These are phyloP conservation scores for Halichoeres trimaculatus DNA, from an alignment of 2,113 vertebrate genomes.

Conservation along the genomic window DNA sequence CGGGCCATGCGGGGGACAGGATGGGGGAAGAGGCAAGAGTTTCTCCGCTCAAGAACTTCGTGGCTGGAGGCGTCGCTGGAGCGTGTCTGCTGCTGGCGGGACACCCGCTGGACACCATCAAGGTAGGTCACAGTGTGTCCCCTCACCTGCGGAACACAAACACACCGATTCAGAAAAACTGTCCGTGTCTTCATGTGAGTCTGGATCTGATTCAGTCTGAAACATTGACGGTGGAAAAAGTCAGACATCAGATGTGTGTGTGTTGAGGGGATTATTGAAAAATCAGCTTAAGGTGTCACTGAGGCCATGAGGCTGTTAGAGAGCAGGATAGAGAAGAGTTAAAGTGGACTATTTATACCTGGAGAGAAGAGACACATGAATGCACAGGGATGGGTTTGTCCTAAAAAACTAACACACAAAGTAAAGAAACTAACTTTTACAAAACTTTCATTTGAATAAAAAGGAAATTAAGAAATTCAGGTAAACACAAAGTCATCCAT, in stretches of 20 bases:
- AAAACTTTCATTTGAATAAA: too few species aligned
- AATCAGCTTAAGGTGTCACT: slow-evolving; percentile 55
- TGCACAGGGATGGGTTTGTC: too few species aligned
- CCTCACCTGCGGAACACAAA: too few species aligned
- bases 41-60: slow-evolving; percentile 82
- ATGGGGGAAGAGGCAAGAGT: slow-evolving; percentile 61
- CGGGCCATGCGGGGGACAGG: slow-evolving; percentile 35
- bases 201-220: neutral
- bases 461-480: too few species aligned
- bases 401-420: too few species aligned
- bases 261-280: slow-evolving; percentile 54
- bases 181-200: neutral
- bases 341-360: neutral
- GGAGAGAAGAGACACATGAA: too few species aligned
- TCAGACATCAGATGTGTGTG: slow-evolving; percentile 4
- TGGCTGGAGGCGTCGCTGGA: slow-evolving; percentile 78
- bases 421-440: too few species aligned
- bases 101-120: slow-evolving; percentile 86
- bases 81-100: slow-evolving; percentile 81
- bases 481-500: too few species aligned
- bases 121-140: slow-evolving; percentile 64
- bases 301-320: neutral
- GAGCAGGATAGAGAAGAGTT: neutral
- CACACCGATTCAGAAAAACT: too few species aligned
- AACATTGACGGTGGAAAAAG: neutral